These are phyloP conservation scores for Congeria kusceri DNA, from an alignment of 2,888 invertebrate genomes.

Conservation along the genomic window DNA sequence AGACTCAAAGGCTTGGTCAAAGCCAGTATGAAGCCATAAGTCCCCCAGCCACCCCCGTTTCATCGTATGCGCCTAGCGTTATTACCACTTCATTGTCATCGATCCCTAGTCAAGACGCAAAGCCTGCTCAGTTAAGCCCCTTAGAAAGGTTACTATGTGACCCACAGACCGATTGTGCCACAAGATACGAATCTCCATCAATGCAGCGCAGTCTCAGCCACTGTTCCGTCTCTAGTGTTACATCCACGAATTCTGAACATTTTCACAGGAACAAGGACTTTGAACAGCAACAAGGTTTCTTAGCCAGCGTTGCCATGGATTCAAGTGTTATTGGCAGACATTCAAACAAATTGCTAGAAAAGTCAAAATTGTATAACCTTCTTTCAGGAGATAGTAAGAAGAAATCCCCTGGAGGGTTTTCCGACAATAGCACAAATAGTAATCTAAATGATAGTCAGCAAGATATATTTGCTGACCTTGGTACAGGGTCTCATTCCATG, in stretches of 20 bases:
- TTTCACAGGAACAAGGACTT: too few relatives aligned
- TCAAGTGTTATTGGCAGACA: slow-evolving; percentile 18
- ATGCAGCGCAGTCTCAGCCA: too few relatives aligned
- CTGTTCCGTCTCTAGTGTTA: too few relatives aligned
- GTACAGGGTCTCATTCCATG: slow-evolving; percentile 10
- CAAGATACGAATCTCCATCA: neutral
- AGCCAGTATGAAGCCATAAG: slow-evolving; percentile 53
- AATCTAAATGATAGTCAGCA: slow-evolving; percentile 64
- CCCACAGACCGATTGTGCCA: slow-evolving; percentile 4
- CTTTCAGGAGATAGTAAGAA: slow-evolving; percentile 18
- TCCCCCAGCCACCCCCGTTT: slow-evolving; percentile 49
- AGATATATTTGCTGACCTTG: slow-evolving; percentile 66
- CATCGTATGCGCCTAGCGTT: neutral
- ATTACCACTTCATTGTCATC: slow-evolving; percentile 2
- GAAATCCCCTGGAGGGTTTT: neutral
- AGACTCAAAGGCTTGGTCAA: too few relatives aligned
- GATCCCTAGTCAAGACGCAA: slow-evolving; percentile 30
- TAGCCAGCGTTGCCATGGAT: neutral
- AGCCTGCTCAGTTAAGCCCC: slow-evolving; percentile 49
- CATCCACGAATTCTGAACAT: too few relatives aligned
- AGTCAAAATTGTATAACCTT: slow-evolving; percentile 41
- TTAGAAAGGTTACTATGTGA: slow-evolving; percentile 46
- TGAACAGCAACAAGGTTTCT: too few relatives aligned
- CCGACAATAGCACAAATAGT: neutral
- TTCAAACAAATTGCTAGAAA: neutral